These are phyloP conservation scores for Trachemys scripta DNA, from an alignment of 2,113 vertebrate genomes.

Conservation along the genomic window DNA sequence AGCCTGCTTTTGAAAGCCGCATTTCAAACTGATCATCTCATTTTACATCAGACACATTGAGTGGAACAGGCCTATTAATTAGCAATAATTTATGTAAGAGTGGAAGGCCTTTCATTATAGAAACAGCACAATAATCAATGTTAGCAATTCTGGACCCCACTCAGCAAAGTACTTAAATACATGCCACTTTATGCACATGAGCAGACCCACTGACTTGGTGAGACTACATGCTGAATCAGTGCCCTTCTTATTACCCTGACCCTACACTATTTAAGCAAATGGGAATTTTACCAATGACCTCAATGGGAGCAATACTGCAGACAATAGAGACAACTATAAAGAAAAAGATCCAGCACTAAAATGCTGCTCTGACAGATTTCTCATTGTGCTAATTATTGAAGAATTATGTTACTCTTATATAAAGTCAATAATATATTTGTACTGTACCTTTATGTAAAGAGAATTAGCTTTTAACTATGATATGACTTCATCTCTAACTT, in stretches of 20 bases:
- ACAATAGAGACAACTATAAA: neutral
- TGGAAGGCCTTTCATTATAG: neutral
- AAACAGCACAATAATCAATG: neutral
- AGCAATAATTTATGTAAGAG: neutral
- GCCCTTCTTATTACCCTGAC: neutral
- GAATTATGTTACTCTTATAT: fast-evolving
- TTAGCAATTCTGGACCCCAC: neutral
- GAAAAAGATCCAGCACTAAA: neutral
- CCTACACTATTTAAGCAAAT: neutral
- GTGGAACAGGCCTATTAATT: neutral
- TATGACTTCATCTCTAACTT: neutral
- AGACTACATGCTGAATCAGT: neutral
- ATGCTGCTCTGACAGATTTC: fast-evolving
- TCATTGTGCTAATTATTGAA: fast-evolving
- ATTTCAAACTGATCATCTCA: neutral
- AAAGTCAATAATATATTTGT: fast-evolving
- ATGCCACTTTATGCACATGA: neutral
- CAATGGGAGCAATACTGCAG: constrained; percentile 8
- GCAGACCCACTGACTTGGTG: neutral
- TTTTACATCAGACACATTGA: neutral
- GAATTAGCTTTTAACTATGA: neutral
- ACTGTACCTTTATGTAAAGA: neutral
- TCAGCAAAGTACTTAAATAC: neutral
- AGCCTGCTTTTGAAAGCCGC: neutral
- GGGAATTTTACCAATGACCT: neutral